These are phyloP conservation scores for Uloborus plumipes DNA, from an alignment of 2,888 invertebrate genomes.

Conservation along the genomic window DNA sequence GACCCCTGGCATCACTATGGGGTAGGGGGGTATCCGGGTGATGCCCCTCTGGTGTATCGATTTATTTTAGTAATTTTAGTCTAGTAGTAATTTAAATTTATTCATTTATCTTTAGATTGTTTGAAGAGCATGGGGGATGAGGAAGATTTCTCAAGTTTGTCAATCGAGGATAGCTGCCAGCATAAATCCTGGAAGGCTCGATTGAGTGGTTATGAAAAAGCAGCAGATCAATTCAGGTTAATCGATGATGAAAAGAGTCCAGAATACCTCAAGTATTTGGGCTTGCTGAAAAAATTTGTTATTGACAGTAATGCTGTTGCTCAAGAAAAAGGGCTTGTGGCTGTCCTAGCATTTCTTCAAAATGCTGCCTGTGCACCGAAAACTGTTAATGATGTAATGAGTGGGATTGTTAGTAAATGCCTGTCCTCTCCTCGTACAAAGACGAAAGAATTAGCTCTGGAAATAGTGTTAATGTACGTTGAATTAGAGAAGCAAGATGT, in stretches of 20 bases:
- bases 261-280: constrained; percentile 92
- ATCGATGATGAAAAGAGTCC: constrained; percentile 93
- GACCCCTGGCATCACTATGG: too few species aligned
- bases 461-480: constrained; percentile 91
- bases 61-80: too few species aligned
- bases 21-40: too few species aligned
- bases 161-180: constrained; percentile 87
- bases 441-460: constrained; percentile 90
- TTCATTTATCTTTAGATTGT: too few species aligned
- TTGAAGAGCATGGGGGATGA: constrained; percentile 69
- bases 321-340: constrained; percentile 95
- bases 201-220: constrained; percentile 93
- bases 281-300: constrained; percentile 94
- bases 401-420: constrained; percentile 90
- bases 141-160: constrained; percentile 72
- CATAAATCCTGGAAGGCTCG: constrained; percentile 98
- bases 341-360: constrained; percentile 89
- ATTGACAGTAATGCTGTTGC: constrained; percentile 93
- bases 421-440: constrained; percentile 91
- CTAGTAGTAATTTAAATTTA: too few species aligned
- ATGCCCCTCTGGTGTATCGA: too few species aligned
- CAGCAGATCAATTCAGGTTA: constrained; percentile 84
- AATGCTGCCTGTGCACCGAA: constrained; percentile 86
- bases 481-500: constrained; percentile 95
- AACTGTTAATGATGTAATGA: constrained; percentile 89